phyloP scores from a whole-genome alignment of 2,888 invertebrate genomes.

The Oligia strigilis region DNA sequence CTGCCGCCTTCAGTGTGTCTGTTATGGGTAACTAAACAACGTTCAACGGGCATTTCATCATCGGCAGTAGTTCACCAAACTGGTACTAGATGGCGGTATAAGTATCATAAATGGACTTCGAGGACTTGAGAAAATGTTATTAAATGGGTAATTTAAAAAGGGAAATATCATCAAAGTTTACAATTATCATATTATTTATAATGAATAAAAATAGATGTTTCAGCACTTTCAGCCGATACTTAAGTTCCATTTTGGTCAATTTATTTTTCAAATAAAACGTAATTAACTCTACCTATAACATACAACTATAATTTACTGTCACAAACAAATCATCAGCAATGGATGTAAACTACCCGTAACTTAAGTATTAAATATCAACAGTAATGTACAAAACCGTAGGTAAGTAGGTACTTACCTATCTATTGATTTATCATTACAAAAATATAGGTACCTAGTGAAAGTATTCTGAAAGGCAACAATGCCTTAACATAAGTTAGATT shows the following conservation, averaged over 20 bases:
- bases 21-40: background rate
- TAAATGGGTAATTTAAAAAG: too few relatives aligned
- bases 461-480: constrained; percentile 22
- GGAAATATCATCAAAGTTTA: background rate
- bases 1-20: background rate
- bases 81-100: constrained; percentile 41
- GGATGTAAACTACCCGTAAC: accelerated
- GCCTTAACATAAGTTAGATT: constrained; percentile 43
- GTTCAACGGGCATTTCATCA: background rate
- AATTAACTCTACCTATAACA: background rate
- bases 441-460: background rate
- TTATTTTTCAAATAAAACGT: background rate
- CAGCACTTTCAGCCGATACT: too few relatives aligned
- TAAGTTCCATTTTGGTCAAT: background rate
- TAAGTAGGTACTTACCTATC: too few relatives aligned
- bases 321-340: background rate
- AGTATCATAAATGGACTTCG: background rate
- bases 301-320: background rate
- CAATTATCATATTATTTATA: too few relatives aligned
- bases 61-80: background rate
- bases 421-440: too few relatives aligned
- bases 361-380: background rate
- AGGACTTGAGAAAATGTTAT: background rate
- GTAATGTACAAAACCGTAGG: too few relatives aligned
- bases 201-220: too few relatives aligned